These are phyloP conservation scores for Neoseiulus cucumeris DNA, from an alignment of 1,140 invertebrate species.

Conservation along the genomic window DNA sequence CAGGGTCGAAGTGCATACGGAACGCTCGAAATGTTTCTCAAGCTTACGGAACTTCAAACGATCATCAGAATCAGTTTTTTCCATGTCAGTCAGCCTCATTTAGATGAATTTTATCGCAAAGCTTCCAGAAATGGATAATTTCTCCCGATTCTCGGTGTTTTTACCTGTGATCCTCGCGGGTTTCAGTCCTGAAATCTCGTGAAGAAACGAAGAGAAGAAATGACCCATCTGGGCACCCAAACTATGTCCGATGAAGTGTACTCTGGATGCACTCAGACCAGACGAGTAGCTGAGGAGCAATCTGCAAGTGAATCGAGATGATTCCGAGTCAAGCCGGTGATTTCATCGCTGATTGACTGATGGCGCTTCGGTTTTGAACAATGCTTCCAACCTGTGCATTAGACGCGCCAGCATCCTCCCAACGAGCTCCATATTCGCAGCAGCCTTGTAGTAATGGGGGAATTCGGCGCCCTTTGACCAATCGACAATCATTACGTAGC, in stretches of 20 bases:
- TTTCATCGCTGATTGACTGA: not conserved
- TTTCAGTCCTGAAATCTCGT: not conserved
- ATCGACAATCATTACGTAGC: slow-evolving; percentile 17
- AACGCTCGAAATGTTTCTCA: too few species aligned
- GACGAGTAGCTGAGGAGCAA: not conserved
- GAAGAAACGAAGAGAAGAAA: not conserved
- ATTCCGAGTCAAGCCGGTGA: not conserved
- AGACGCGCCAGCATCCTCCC: slow-evolving; percentile 10
- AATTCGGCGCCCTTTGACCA: slow-evolving; percentile 17
- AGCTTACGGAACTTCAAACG: too few species aligned
- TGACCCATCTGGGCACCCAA: not conserved
- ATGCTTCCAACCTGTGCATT: not conserved
- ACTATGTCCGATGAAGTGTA: not conserved
- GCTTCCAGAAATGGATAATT: too few species aligned
- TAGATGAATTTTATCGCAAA: too few species aligned
- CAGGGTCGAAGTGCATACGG: too few species aligned
- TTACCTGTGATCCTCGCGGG: not conserved
- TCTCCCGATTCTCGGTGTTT: not conserved
- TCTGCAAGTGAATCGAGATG: not conserved
- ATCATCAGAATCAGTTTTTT: too few species aligned
- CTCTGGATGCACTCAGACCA: not conserved
- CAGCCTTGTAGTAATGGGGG: slow-evolving; percentile 15
- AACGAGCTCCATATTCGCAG: slow-evolving; percentile 16
- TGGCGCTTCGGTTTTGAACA: not conserved
- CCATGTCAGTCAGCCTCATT: too few species aligned